Conservation (phyloP, 2,797 vertebrate species). For the Anniella stebbinsi region DNA sequence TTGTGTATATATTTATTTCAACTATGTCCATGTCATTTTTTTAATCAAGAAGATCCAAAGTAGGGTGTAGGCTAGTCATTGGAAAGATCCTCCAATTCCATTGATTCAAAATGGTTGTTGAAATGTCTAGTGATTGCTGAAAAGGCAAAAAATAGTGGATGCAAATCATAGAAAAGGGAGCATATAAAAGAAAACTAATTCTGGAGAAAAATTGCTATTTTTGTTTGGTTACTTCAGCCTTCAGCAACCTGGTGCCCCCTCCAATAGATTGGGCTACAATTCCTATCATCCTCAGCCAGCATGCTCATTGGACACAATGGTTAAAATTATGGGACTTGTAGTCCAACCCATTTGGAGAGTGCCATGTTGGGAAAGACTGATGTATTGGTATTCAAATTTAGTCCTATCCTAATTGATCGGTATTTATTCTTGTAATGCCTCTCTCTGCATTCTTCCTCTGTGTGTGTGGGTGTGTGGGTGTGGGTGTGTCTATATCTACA, state of each 20-base stretch:
- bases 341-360: no score
- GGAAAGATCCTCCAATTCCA: background rate
- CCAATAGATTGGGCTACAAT: no score
- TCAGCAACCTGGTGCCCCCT: no score
- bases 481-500: no score
- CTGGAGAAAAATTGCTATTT: background rate
- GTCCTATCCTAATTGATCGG: background rate
- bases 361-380: no score
- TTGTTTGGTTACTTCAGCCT: background rate
- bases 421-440: background rate
- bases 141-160: background rate
- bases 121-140: background rate
- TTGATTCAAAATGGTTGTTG: background rate
- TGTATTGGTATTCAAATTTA: background rate
- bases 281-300: no score
- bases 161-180: background rate
- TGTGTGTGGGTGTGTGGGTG: no score
- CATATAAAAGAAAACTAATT: background rate
- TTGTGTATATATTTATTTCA: background rate
- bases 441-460: background rate
- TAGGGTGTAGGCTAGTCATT: background rate
- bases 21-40: background rate
- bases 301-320: no score
- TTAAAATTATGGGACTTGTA: no score
- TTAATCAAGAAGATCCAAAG: background rate